These are phyloP conservation scores for Rissa tridactyla DNA, from an alignment of 2,113 vertebrate genomes.

Conservation along the genomic window DNA sequence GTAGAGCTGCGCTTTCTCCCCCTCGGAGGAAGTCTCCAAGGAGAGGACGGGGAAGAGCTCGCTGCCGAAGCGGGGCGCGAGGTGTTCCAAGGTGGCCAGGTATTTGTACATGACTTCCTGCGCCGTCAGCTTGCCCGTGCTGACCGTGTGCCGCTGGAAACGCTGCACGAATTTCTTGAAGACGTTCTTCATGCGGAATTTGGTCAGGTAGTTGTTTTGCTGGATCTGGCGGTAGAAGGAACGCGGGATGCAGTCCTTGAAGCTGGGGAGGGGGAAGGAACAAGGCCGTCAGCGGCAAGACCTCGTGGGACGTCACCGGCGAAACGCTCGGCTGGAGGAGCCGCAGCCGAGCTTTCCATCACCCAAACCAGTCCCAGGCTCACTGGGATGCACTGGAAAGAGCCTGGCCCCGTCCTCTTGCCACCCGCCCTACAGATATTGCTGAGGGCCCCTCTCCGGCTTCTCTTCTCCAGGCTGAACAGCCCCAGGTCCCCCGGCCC, in stretches of 20 bases:
- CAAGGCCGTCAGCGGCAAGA: fast-evolving
- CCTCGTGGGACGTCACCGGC: fast-evolving
- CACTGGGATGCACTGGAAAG: not conserved
- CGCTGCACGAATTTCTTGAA: constrained; percentile 81
- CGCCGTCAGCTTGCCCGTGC: constrained; percentile 63
- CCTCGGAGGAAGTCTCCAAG: constrained; percentile 68
- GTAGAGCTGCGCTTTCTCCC: constrained; percentile 53
- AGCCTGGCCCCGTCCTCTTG: not conserved
- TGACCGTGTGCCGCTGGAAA: constrained; percentile 84
- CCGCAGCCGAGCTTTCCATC: fast-evolving
- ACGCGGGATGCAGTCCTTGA: constrained; percentile 84
- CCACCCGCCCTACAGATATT: no score
- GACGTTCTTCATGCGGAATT: constrained; percentile 78
- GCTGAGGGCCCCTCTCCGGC: no score
- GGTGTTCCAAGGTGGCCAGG: constrained; percentile 84
- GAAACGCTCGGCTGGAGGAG: not conserved
- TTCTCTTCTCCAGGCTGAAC: no score
- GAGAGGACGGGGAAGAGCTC: constrained; percentile 73
- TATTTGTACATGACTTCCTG: constrained; percentile 90
- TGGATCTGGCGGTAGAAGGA: constrained; percentile 84
- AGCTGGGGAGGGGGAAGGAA: constrained; percentile 66
- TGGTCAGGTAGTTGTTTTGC: constrained; percentile 79
- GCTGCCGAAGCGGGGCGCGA: constrained; percentile 78
- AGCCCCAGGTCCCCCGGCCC: no score
- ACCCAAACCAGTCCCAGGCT: not conserved